Percentiles rank a stretch among this genome's conserved stretches.
phyloP scores from a whole-genome alignment of 2,888 invertebrate species.

The Diarsia rubi region DNA sequence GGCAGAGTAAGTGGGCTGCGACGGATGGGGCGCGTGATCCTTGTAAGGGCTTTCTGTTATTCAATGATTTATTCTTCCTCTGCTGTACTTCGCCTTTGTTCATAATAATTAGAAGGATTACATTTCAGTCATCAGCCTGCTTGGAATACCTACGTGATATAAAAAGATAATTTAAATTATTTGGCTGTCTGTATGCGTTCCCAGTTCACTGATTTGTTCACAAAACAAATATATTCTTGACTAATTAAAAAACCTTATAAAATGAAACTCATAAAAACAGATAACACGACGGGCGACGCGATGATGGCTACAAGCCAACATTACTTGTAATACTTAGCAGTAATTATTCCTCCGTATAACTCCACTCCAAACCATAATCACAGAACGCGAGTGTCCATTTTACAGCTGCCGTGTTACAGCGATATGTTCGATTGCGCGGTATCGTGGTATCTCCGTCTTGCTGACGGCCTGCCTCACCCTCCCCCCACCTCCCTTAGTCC shows the following conservation, averaged over 20 bases:
- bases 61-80: background rate
- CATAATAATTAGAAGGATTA: background rate
- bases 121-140: background rate
- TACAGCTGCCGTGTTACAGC: slow-evolving; percentile 29
- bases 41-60: background rate
- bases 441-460: slow-evolving; percentile 47
- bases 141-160: background rate
- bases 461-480: slow-evolving; percentile 9
- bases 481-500: background rate
- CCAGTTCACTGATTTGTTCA: background rate
- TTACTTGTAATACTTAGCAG: background rate
- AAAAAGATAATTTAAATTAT: background rate
- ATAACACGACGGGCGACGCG: no score
- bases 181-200: background rate
- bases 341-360: background rate
- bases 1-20: slow-evolving; percentile 20
- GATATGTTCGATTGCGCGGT: slow-evolving; percentile 23
- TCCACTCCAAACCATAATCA: background rate
- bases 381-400: slow-evolving; percentile 10
- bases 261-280: background rate
- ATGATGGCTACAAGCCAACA: background rate
- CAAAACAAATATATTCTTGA: background rate
- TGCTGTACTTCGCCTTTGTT: background rate
- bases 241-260: background rate
- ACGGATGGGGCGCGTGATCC: slow-evolving; percentile 1